Percentiles rank a stretch among this genome's conserved stretches.
These are phyloP conservation scores for Quadroppia sp. DNA, from an alignment of 2,888 invertebrate species.

Conservation along the genomic window DNA sequence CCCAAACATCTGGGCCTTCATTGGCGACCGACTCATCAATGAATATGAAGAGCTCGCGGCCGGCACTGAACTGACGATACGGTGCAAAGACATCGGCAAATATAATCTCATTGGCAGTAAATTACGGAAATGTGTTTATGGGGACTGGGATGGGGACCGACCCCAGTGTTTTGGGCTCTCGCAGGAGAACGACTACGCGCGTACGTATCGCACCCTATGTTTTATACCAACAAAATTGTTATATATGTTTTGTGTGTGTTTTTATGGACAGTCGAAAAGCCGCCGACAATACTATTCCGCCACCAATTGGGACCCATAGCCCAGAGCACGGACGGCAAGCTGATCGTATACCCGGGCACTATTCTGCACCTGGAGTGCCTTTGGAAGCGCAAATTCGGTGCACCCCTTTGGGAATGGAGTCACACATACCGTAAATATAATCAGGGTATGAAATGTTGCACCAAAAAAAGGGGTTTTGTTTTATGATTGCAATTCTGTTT, in stretches of 20 bases:
- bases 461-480: background rate
- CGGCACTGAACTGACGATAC: slow-evolving; percentile 64
- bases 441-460: too few species aligned
- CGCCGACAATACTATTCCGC: slow-evolving; percentile 76
- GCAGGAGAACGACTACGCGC: slow-evolving; percentile 79
- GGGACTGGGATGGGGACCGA: slow-evolving; percentile 73
- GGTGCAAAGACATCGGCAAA: slow-evolving; percentile 81
- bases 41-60: slow-evolving; percentile 73
- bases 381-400: slow-evolving; percentile 78
- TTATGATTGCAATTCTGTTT: background rate
- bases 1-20: slow-evolving; percentile 73
- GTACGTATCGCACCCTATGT: too few species aligned
- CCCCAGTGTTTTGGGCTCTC: slow-evolving; percentile 75
- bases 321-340: slow-evolving; percentile 76
- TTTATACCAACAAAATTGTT: too few species aligned
- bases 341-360: slow-evolving; percentile 79
- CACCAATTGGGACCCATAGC: slow-evolving; percentile 78
- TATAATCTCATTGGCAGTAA: slow-evolving; percentile 73
- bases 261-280: slow-evolving; percentile 66
- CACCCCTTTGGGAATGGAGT: slow-evolving; percentile 69
- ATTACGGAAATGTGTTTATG: slow-evolving; percentile 67
- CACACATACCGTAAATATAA: slow-evolving; percentile 61
- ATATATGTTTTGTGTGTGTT: background rate
- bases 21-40: slow-evolving; percentile 70
- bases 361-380: slow-evolving; percentile 81